Percentiles rank a stretch among this genome's conserved stretches.
These are phyloP conservation scores for Spodoptera frugiperda DNA, from an alignment of 1,140 invertebrate genomes.

Conservation along the genomic window DNA sequence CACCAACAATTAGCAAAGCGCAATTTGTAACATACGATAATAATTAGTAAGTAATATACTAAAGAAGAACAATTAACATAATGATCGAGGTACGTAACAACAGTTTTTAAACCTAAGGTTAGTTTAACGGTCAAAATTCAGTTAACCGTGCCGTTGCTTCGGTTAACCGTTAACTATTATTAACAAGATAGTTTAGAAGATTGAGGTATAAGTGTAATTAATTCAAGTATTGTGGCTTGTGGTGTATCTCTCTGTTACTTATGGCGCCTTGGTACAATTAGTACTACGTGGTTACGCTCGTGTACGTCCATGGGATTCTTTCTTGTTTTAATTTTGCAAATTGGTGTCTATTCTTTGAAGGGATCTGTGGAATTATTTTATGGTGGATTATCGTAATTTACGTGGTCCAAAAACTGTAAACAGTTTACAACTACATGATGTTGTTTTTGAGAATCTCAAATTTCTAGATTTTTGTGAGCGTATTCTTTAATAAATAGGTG, in stretches of 20 bases:
- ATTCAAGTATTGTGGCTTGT: constrained; percentile 38
- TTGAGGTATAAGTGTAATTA: constrained; percentile 43
- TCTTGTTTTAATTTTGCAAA: not conserved
- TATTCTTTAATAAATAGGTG: too few relatives aligned
- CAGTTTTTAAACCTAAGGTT: constrained; percentile 28
- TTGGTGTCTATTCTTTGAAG: too few relatives aligned
- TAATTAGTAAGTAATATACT: not conserved
- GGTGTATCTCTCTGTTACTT: constrained; percentile 9
- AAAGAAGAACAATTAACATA: constrained; percentile 21
- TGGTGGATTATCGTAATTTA: too few relatives aligned
- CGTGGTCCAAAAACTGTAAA: too few relatives aligned
- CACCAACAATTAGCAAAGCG: not conserved
- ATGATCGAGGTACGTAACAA: not conserved
- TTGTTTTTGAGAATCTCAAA: too few relatives aligned
- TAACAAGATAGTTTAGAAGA: constrained; percentile 43
- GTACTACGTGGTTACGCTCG: constrained; percentile 7
- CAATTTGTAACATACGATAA: too few relatives aligned
- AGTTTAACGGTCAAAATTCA: constrained; percentile 39
- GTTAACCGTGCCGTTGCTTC: constrained; percentile 39
- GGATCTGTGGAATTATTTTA: too few relatives aligned
- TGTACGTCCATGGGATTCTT: not conserved
- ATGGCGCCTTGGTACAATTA: constrained; percentile 27
- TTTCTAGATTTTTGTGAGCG: too few relatives aligned
- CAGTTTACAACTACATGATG: too few relatives aligned
- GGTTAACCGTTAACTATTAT: constrained; percentile 35